These are phyloP conservation scores for Ginglymostoma cirratum DNA, from an alignment of 2,113 vertebrate genomes.

Conservation along the genomic window DNA sequence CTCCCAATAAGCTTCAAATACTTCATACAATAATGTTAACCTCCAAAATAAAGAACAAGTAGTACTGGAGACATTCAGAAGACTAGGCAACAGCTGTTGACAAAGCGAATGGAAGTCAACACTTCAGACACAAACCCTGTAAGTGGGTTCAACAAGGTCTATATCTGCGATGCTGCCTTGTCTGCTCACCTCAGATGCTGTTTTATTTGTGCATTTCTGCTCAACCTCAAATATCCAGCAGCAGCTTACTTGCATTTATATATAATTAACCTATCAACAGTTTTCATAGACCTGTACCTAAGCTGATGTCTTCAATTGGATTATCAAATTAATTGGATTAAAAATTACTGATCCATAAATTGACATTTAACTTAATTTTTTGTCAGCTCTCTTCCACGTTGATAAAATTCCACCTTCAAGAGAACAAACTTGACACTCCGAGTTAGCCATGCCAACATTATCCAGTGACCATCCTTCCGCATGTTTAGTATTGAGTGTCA, in stretches of 20 bases:
- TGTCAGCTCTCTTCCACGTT: not conserved
- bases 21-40: not conserved
- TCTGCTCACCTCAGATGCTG: not conserved
- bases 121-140: not conserved
- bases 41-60: not conserved
- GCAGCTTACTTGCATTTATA: not conserved
- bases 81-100: not conserved
- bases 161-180: not conserved
- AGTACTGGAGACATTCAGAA: not conserved
- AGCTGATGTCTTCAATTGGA: not conserved
- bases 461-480: not conserved
- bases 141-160: too few relatives aligned
- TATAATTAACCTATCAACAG: not conserved
- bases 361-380: not conserved
- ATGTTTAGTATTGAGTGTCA: not conserved
- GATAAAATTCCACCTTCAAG: not conserved
- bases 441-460: not conserved
- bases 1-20: not conserved
- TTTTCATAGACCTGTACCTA: not conserved
- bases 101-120: not conserved
- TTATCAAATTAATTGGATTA: not conserved
- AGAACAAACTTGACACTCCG: not conserved
- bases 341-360: not conserved
- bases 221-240: not conserved
- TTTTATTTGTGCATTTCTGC: not conserved